These are phyloP conservation scores for Drosophila neotestacea DNA, from an alignment of 2,888 invertebrate genomes.

Conservation along the genomic window DNA sequence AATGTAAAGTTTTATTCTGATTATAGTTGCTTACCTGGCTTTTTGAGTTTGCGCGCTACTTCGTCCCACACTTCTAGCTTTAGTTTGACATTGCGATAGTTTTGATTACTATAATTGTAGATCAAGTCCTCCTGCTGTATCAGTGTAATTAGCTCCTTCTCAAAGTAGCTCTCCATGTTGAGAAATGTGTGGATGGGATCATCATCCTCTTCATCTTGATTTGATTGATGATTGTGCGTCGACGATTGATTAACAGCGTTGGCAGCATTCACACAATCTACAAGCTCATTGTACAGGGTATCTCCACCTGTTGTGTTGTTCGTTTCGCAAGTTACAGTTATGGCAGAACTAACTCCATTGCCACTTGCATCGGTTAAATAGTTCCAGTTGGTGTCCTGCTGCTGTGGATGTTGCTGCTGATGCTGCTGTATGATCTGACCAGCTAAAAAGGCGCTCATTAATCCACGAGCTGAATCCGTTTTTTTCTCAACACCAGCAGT, in stretches of 20 bases:
- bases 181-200: slow-evolving; percentile 84
- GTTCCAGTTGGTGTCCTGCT: slow-evolving; percentile 75
- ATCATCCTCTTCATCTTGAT: slow-evolving; percentile 81
- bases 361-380: slow-evolving; percentile 68
- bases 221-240: slow-evolving; percentile 42
- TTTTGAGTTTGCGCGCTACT: slow-evolving; percentile 83
- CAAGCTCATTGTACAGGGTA: slow-evolving; percentile 76
- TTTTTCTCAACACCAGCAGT: slow-evolving; percentile 56
- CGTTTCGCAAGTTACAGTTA: slow-evolving; percentile 56
- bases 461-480: slow-evolving; percentile 46
- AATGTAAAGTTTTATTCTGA: background rate
- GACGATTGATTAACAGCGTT: slow-evolving; percentile 49
- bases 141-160: slow-evolving; percentile 82
- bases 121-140: slow-evolving; percentile 81
- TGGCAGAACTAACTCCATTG: slow-evolving; percentile 41
- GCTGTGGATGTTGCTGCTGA: slow-evolving; percentile 57
- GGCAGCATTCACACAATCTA: slow-evolving; percentile 73
- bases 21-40: slow-evolving; percentile 67
- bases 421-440: slow-evolving; percentile 61
- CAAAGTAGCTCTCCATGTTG: slow-evolving; percentile 84
- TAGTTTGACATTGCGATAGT: slow-evolving; percentile 81
- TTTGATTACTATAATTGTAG: slow-evolving; percentile 80
- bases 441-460: slow-evolving; percentile 55
- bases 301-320: slow-evolving; percentile 61
- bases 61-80: slow-evolving; percentile 83